Conservation (phyloP, 2,888 invertebrate species). For the Caenorhabditis afra region DNA sequence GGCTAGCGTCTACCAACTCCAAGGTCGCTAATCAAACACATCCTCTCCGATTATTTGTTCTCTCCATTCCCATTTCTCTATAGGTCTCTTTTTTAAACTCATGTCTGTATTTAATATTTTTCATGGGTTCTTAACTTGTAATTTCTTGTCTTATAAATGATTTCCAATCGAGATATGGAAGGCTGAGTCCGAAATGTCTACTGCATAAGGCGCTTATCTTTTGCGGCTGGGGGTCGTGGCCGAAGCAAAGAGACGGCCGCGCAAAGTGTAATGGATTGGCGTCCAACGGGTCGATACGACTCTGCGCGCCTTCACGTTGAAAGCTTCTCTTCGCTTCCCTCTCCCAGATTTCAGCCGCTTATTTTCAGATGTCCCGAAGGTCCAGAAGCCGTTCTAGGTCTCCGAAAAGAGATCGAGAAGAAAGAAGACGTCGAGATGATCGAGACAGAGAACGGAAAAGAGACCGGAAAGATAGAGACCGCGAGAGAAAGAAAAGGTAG, state of each 20-base stretch:
- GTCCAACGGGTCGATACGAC: conserved; percentile 16
- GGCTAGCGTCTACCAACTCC: not conserved
- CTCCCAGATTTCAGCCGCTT: not conserved
- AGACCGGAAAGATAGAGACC: conserved; percentile 42
- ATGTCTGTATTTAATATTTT: not conserved
- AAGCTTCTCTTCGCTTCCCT: not conserved
- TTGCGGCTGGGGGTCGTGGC: conserved; percentile 1
- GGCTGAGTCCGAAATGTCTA: not conserved
- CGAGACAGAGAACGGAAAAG: conserved; percentile 42
- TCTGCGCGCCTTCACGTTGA: no score
- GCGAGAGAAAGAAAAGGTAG: conserved; percentile 35
- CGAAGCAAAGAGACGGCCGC: not conserved
- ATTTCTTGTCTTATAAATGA: conserved; percentile 17
- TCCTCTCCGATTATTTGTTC: no score
- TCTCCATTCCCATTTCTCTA: not conserved
- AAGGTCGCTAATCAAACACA: not conserved
- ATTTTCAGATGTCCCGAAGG: conserved; percentile 32
- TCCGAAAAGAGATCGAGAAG: conserved; percentile 53
- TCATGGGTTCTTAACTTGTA: conserved; percentile 31
- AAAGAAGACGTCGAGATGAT: conserved; percentile 50
- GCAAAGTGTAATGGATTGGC: conserved; percentile 14
- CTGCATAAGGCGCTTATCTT: not conserved
- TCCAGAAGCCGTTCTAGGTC: conserved; percentile 41
- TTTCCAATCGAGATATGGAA: no score
- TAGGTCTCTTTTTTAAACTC: not conserved